phyloP scores from a whole-genome alignment of 2,888 invertebrate genomes.

The Trachelus iudaicus region DNA sequence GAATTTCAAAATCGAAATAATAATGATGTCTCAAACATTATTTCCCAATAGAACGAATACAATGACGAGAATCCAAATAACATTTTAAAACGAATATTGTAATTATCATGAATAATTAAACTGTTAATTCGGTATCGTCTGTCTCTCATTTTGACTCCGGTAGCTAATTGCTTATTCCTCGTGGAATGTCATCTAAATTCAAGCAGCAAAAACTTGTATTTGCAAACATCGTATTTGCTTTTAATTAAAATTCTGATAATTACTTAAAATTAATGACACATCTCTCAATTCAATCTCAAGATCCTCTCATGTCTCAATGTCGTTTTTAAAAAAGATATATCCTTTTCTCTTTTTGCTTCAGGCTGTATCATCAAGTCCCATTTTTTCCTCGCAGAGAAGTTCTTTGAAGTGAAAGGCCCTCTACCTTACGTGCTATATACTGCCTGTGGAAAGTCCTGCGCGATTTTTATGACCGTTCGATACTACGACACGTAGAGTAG shows the following conservation, averaged over 20 bases:
- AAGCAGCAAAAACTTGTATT: neutral
- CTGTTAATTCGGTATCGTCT: neutral
- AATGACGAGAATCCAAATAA: neutral
- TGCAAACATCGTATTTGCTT: neutral
- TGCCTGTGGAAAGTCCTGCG: neutral
- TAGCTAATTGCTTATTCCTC: neutral
- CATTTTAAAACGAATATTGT: neutral
- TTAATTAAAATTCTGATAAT: neutral
- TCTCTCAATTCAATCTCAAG: neutral
- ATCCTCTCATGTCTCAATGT: neutral
- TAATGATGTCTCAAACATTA: neutral
- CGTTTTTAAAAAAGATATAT: neutral
- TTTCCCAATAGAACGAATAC: neutral
- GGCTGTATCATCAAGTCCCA: neutral
- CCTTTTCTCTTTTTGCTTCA: neutral
- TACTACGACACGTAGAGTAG: neutral
- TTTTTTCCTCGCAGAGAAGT: neutral
- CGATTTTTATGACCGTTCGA: neutral
- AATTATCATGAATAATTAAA: neutral
- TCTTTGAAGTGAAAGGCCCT: neutral
- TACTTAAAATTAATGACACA: neutral
- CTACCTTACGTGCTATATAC: neutral
- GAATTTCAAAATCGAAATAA: neutral
- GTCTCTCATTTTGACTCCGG: neutral
- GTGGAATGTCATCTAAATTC: neutral